phyloP scores from a whole-genome alignment of 2,113 vertebrate genomes.

The Cynopterus brachyotis region DNA sequence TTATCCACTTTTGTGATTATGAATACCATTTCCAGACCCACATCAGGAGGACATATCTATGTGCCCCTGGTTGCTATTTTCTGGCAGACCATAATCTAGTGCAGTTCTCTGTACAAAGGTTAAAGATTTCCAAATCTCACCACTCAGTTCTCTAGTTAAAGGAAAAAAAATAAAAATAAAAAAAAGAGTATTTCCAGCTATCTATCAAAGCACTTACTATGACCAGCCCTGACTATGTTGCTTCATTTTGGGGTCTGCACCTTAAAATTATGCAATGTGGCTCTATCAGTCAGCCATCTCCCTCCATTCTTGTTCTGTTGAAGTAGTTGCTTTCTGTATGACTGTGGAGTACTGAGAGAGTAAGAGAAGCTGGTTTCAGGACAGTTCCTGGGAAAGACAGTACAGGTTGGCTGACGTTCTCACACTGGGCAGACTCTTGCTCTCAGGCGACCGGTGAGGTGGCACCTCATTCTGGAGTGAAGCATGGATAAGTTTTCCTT shows the following conservation, averaged over 20 bases:
- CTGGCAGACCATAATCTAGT: background rate
- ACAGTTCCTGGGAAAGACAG: background rate
- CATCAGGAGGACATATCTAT: background rate
- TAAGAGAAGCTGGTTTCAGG: too few relatives aligned
- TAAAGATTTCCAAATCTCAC: background rate
- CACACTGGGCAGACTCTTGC: background rate
- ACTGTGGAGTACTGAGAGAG: too few relatives aligned
- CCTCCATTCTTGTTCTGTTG: background rate
- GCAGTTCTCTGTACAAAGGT: background rate
- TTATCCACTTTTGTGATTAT: background rate
- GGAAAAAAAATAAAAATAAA: rapidly evolving
- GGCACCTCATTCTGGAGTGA: background rate
- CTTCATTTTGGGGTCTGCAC: background rate
- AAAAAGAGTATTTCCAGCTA: background rate
- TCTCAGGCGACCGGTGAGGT: background rate
- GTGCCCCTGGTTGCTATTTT: background rate
- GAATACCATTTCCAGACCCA: background rate
- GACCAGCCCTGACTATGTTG: background rate
- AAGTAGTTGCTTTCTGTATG: background rate
- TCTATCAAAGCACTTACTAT: background rate
- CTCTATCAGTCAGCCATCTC: background rate
- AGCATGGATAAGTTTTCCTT: background rate
- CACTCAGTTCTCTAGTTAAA: background rate
- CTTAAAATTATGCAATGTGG: background rate
- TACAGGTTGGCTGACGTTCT: background rate